A percentile compares a stretch with the other conserved stretches of the same genome.
Evolutionary conservation across 2,113 vertebrate genomes (phyloP).

Genomic region (Perognathus longimembris): DNA sequence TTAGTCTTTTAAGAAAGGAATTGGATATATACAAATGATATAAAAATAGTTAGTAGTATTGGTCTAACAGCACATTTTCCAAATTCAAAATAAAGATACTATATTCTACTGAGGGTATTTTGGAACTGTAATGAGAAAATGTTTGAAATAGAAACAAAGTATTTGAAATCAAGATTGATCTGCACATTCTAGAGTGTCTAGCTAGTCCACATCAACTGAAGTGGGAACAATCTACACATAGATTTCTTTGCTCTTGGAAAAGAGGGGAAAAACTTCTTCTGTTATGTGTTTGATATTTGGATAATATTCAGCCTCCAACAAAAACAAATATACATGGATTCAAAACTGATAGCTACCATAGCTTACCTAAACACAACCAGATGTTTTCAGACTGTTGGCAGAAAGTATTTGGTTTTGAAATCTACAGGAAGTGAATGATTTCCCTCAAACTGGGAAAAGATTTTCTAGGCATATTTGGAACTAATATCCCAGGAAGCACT

Average conservation of each 20-base stretch:
- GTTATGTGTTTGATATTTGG: constrained; percentile 53
- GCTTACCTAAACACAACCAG: constrained; percentile 57
- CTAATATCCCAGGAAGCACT: constrained; percentile 19
- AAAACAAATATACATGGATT: constrained; percentile 62
- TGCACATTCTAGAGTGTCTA: background rate
- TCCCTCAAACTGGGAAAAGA: background rate
- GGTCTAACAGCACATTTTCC: constrained; percentile 38
- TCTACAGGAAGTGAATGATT: constrained; percentile 15
- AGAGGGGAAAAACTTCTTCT: background rate
- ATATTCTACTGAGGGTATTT: constrained; percentile 30
- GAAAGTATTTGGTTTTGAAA: constrained; percentile 33
- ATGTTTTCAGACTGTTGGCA: constrained; percentile 60
- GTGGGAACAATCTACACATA: background rate
- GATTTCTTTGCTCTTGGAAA: constrained; percentile 6
- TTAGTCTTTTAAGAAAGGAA: constrained; percentile 14
- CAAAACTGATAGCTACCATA: constrained; percentile 40
- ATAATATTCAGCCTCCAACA: constrained; percentile 18
- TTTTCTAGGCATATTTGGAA: constrained; percentile 43
- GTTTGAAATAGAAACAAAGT: constrained; percentile 38
- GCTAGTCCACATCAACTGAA: background rate
- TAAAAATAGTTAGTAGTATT: constrained; percentile 48
- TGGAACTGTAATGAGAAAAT: constrained; percentile 48
- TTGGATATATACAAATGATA: constrained; percentile 51
- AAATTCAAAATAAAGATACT: constrained; percentile 50
- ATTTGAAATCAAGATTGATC: constrained; percentile 5